A percentile compares a stretch with the other conserved stretches of the same genome.
Conservation (phyloP, 2,113 vertebrate species). For the Astatoreochromis straeleni region DNA sequence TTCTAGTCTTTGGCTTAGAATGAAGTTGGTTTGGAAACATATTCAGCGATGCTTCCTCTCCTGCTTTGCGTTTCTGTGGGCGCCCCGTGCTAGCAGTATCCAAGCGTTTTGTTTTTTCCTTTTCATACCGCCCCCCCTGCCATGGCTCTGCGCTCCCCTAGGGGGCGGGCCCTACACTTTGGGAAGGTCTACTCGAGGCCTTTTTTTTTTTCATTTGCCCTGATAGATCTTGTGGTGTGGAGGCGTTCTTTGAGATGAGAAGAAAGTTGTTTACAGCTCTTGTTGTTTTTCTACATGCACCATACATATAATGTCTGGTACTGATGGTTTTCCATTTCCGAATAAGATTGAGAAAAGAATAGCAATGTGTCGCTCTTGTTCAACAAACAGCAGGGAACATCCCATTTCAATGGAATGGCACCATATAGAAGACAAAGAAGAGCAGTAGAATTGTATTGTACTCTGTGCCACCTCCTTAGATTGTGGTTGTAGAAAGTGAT, state of each 20-base stretch:
- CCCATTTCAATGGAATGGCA: not conserved
- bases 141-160: too few species aligned
- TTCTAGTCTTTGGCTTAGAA: not conserved
- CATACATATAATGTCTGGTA: not conserved
- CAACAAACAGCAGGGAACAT: not conserved
- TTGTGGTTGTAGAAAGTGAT: not conserved
- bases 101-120: not conserved
- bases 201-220: not conserved
- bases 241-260: not conserved
- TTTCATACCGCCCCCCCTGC: not conserved
- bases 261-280: not conserved
- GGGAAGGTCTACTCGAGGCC: not conserved
- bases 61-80: not conserved
- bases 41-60: fast-evolving
- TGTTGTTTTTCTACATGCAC: not conserved
- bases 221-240: not conserved
- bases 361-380: not conserved
- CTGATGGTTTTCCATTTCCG: not conserved
- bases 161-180: not conserved
- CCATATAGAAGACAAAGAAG: not conserved
- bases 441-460: not conserved
- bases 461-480: not conserved
- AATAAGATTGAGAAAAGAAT: not conserved
- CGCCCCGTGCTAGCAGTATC: fast-evolving
- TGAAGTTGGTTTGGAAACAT: not conserved